Conservation (phyloP, 1,140 invertebrate species). For the Ephestia elutella region DNA sequence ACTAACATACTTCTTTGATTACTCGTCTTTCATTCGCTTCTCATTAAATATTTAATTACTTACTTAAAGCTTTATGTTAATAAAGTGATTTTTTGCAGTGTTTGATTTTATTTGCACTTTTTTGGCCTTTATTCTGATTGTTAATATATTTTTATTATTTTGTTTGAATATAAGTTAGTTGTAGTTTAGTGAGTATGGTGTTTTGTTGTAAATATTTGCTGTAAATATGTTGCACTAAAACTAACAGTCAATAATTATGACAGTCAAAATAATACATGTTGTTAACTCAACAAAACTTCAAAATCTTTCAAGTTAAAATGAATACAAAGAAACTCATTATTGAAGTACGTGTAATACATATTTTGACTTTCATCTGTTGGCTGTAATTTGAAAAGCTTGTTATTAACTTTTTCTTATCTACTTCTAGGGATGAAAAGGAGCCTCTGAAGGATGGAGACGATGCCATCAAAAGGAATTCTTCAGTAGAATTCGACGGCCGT, state of each 20-base stretch:
- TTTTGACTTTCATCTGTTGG: not conserved
- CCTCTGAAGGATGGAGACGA: conserved; percentile 81
- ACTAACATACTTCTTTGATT: not conserved
- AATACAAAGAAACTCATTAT: too few relatives aligned
- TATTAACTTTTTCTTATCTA: conserved; percentile 7
- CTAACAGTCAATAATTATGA: not conserved
- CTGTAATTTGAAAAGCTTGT: not conserved
- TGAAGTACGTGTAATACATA: too few relatives aligned
- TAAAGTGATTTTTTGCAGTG: too few relatives aligned
- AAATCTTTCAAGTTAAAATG: not conserved
- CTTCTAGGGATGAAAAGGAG: conserved; percentile 85
- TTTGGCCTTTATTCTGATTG: not conserved
- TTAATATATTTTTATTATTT: not conserved
- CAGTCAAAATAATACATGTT: not conserved
- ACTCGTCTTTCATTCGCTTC: conserved; percentile 5
- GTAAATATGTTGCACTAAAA: conserved; percentile 12
- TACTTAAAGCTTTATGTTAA: too few relatives aligned
- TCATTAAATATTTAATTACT: not conserved
- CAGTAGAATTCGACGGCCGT: conserved; percentile 86
- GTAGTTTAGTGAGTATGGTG: not conserved
- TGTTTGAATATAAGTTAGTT: not conserved
- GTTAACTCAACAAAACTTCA: not conserved
- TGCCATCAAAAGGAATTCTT: conserved; percentile 82
- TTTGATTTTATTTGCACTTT: not conserved
- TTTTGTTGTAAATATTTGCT: conserved; percentile 24